Percentiles rank a stretch among this genome's conserved stretches.
Conservation (phyloP, 2,888 invertebrate genomes). For the Parasteatoda lunata region DNA sequence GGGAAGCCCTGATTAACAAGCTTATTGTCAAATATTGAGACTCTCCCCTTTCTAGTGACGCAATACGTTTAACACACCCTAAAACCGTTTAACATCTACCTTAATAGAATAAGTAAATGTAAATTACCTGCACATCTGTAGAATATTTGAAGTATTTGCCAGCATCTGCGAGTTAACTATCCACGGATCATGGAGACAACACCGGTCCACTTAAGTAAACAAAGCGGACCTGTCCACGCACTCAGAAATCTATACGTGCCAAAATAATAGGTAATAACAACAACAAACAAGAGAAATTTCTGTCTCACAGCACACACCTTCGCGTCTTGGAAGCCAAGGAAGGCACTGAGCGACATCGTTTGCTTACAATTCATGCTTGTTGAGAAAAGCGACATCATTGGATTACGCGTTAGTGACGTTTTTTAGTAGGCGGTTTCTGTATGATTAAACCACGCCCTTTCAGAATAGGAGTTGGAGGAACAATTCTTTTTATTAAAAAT, state of each 20-base stretch:
- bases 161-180: constrained; percentile 67
- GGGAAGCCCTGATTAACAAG: no score
- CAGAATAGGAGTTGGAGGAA: no score
- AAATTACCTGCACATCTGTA: constrained; percentile 70
- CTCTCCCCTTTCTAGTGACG: neutral
- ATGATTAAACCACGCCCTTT: no score
- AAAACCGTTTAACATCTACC: neutral
- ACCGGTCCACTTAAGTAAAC: neutral
- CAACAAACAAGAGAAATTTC: neutral
- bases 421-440: no score
- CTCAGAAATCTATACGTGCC: neutral
- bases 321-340: constrained; percentile 11
- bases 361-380: neutral
- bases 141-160: constrained; percentile 69
- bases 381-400: neutral
- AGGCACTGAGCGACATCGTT: constrained; percentile 34
- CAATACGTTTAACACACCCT: neutral
- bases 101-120: neutral
- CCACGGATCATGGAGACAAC: constrained; percentile 56
- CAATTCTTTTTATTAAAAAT: no score
- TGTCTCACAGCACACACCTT: constrained; percentile 13
- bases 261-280: neutral
- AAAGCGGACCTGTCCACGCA: neutral
- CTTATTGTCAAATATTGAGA: neutral
- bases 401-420: neutral